Evolutionary conservation across 2,797 vertebrate genomes (phyloP), one percentile per base, ranked within the genome.

Genomic region (Streptopelia turtur): DNA sequence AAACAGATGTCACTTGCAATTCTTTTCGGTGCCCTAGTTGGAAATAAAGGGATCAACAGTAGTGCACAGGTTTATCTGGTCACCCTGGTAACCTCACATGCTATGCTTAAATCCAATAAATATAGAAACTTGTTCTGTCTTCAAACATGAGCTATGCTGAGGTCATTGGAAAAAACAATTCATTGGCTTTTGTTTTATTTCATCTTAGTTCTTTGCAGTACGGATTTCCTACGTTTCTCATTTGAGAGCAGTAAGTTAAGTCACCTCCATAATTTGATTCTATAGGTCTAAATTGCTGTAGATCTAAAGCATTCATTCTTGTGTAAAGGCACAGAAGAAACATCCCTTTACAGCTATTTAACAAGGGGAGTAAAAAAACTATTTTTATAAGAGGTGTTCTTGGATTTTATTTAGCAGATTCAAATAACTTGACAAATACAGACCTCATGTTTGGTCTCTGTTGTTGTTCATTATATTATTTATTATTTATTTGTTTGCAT

Each of bases 401-500:
- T 66, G 33, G n/a, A 31, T 93, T 97, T 97, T 94, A 49, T 92
- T 89, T 76, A 74, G 56, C 52, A 84, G 41, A 89, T 89, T 92
- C 25, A 83, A 92, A 74, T 66, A 89, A 81, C 27, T 74, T 85
- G 45, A 94, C 83, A 89, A 90, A 84, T 80, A 60, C 11, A 83
- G 77, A 84, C 52, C 56, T 85, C 23, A 20, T 60, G 9, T 77
- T 90, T 84, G 47, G 23, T 82, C 70, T 85, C 35, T 89, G 2
- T 49, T 77, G 35, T 65, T 72, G 37, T 86, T 91, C n/a, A 45
- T 71, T 82, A 49, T 70, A 63, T 89, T 95, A 70, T 94, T 95
- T 94, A 63, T 89, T 91, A 70, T 94, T 95, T 94, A 60, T 91
- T 91, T 95, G 64, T 87, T 88, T 96, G 79, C 47, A 13, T 70